Conservation (phyloP, 1,140 invertebrate genomes). For the Drosophila nasuta region DNA sequence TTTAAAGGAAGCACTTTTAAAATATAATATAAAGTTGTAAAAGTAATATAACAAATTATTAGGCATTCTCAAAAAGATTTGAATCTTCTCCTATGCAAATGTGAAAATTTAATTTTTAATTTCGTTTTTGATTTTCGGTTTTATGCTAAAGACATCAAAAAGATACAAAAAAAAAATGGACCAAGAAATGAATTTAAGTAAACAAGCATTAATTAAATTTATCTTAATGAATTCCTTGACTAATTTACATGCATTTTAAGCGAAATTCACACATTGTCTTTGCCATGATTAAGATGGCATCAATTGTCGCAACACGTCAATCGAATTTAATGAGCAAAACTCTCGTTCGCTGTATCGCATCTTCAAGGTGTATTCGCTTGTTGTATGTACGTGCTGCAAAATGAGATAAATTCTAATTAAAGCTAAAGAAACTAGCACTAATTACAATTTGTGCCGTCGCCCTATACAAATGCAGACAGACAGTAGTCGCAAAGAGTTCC, state of each 20-base stretch:
- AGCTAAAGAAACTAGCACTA: conserved; percentile 70
- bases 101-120: too few relatives aligned
- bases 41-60: too few relatives aligned
- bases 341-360: conserved; percentile 35
- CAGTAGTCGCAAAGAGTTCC: conserved; percentile 26
- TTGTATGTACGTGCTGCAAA: conserved; percentile 47
- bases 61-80: too few relatives aligned
- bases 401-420: conserved; percentile 71
- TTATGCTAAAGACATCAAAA: too few relatives aligned
- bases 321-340: conserved; percentile 21
- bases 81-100: too few relatives aligned
- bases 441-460: conserved; percentile 75
- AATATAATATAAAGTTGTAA: too few relatives aligned
- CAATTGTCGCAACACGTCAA: neutral
- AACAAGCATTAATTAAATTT: neutral
- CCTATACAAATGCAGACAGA: conserved; percentile 59
- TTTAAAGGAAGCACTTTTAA: neutral
- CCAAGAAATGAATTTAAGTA: too few relatives aligned
- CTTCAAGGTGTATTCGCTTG: conserved; percentile 66
- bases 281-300: neutral
- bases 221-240: neutral
- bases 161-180: too few relatives aligned
- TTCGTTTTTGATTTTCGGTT: too few relatives aligned
- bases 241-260: neutral
- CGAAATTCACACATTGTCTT: neutral